Base-by-base conservation (phyloP, 2,888 invertebrate species). In the Zele albiditarsus region DNA sequence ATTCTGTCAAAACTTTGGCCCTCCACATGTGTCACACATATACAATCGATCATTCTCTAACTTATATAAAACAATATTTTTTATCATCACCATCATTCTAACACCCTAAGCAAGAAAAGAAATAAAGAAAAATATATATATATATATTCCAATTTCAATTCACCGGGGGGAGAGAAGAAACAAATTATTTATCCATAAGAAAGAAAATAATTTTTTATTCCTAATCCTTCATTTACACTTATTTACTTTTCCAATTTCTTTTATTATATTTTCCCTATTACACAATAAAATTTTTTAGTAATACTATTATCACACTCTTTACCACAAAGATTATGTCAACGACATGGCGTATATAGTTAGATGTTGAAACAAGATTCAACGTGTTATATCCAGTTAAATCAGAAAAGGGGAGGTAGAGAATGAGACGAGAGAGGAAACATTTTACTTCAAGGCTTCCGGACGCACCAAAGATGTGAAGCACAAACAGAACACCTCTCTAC, bases 281-380 rank as follows among this genome's bases (percentile, higher is more conserved):
- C 6, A 2, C 0, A 6, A 53, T 1, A 1, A 53, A 53, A 53
- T n/a, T 53, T 53, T 53, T 2, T 5, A 2, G 27, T 27, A 3
- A 25, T 60, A 60, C 60, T n/a, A 5, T 28, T 60, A 60, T 60
- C 60, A 25, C 28, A 27, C 28, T 60, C 63, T 20, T 38, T 53
- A 23, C 63, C 38, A 10, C 63, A 63, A 38, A 33, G 63, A 63
- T 63, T 63, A 63, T 38, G 16, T 20, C 38, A 38, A 33, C n/a
- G 6, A 27, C 27, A 58, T 10, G n/a, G 33, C n/a, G 63, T 63
- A 5, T 53, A 20, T 20, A 53, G 53, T 53, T 6, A 8, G 20
- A 53, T 53, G 53, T 53, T 53, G 53, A 53, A 53, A 53, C 53
- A 53, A 53, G 53, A 53, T 53, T 53, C 53, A 53, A 53, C 53